Evolutionary conservation across 2,888 invertebrate genomes (phyloP), one percentile per base, ranked within the genome.

Genomic region (Cephus sareptanus): DNA sequence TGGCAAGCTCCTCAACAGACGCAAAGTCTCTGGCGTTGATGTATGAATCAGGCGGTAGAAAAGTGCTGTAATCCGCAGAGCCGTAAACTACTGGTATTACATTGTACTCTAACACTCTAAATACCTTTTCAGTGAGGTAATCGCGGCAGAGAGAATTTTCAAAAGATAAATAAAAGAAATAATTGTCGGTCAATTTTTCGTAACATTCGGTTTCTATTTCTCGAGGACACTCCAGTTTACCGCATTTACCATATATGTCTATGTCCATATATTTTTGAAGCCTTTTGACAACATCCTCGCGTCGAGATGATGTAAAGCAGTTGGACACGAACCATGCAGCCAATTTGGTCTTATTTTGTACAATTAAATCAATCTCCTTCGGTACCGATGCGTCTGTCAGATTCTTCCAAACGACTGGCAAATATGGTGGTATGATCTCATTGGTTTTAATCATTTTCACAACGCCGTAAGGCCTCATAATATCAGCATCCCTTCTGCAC

Each of bases 51-150:
- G 92, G 91, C 3, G 93, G 93, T 3, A 94, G 92, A 77, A 92
- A 93, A 86, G 92, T 91, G 6, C 89, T 86, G 89, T 95, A 95
- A 86, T 94, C 92, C 76, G 93, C 94, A 34, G 94, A 94, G 11
- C 95, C 95, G 92, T 94, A 94, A 4, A 95, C 95, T 73, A 95
- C 93, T 0, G 95, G 95, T 6, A 95, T 92, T 13, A 94, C 92
- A 86, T 94, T 92, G 86, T 94, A 92, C 12, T 94, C 91, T 83
- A 92, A 91, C 0, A 90, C 91, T 82, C 90, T 89, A 85, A 94
- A 93, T 81, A 95, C 93, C 82, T 93, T 92, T 87, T 95, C 95
- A 0, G 94, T 94, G 30, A 95, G 93, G 85, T 95, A 95, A 87
- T 95, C 94, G 71, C 91, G 87, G 79, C 95, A 94, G 78, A 95